Evolutionary conservation across 2,113 vertebrate genomes (phyloP), one percentile per base, ranked within the genome.

Genomic region (Motacilla tschutschensis): DNA sequence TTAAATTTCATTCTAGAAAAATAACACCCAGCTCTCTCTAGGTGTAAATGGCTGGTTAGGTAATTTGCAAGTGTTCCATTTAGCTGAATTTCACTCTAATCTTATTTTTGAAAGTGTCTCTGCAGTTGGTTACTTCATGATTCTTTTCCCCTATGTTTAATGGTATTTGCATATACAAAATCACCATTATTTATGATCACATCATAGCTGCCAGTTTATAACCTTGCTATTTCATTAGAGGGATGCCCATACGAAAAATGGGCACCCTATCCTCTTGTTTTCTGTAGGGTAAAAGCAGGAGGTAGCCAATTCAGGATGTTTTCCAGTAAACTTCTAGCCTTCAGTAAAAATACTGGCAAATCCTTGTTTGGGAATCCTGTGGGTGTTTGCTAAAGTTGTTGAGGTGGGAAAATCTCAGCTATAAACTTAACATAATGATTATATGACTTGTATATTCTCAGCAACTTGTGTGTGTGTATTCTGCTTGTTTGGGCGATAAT

Each of bases 391-490:
- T 91, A 14, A 84, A 90, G 63, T 88, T 85, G n/a, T 67, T 72
- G 48, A 91, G 38, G 80, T 81, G 77, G 82, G 70, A 90, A 85
- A 94, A 86, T 90, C 70, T 79, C 85, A 72, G 47, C 74, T 88
- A 59, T 78, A 75, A 90, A 75, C 74, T 88, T 83, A 86, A 6
- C 79, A 74, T 64, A 71, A 67, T 46, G 66, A 59, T 81, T 62
- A 15, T 44, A 33, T 81, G 78, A 50, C 63, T 87, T 83, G 36
- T 59, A 11, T 64, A 77, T 62, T 83, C 24, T 75, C 63, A 83
- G 62, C 41, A 86, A 76, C 16, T 73, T 43, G 21, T 47, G 43
- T 58, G 17, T 59, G 11, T 74, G 29, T 66, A 10, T 81, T 72
- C 41, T 86, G 35, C 41, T 88, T 88, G 50, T 76, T 88, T 72